Evolutionary conservation across 2,888 invertebrate species (phyloP).

Genomic region (Myopa testacea): DNA sequence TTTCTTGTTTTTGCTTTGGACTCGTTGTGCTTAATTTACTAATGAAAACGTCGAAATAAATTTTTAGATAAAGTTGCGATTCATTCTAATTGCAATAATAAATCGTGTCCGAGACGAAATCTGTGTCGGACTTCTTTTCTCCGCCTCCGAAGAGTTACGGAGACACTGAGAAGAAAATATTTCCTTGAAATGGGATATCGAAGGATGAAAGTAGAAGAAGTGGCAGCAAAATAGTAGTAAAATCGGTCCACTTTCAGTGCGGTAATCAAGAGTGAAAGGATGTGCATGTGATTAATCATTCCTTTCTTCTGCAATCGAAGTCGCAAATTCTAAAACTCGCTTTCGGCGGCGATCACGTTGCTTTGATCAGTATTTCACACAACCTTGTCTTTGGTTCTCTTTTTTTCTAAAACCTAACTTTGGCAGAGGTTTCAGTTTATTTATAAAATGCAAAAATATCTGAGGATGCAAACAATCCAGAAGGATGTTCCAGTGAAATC

Average conservation of each 20-base stretch:
- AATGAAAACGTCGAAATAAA: slow-evolving; percentile 42
- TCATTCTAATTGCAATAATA: slow-evolving; percentile 56
- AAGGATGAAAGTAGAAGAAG: slow-evolving; percentile 57
- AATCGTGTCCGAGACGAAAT: slow-evolving; percentile 45
- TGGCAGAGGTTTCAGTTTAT: no score
- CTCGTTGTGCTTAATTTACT: slow-evolving; percentile 26
- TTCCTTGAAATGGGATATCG: slow-evolving; percentile 55
- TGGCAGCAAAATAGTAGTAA: slow-evolving; percentile 34
- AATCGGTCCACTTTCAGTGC: not conserved
- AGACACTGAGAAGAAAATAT: not conserved
- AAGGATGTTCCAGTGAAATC: no score
- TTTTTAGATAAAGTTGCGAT: slow-evolving; percentile 40
- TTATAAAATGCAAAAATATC: no score
- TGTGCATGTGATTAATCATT: no score
- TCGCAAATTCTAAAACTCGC: no score
- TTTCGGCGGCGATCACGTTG: no score
- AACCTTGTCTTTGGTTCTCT: no score
- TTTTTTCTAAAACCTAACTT: no score
- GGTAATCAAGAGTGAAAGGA: no score
- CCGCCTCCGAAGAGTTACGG: not conserved
- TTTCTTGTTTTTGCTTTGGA: not conserved
- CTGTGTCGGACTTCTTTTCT: not conserved
- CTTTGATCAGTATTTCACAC: no score
- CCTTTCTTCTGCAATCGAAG: no score
- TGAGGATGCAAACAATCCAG: no score